A percentile compares a stretch with the other conserved stretches of the same genome.
These are phyloP conservation scores for Eretmocerus hayati DNA, from an alignment of 2,888 invertebrate genomes.

Conservation along the genomic window DNA sequence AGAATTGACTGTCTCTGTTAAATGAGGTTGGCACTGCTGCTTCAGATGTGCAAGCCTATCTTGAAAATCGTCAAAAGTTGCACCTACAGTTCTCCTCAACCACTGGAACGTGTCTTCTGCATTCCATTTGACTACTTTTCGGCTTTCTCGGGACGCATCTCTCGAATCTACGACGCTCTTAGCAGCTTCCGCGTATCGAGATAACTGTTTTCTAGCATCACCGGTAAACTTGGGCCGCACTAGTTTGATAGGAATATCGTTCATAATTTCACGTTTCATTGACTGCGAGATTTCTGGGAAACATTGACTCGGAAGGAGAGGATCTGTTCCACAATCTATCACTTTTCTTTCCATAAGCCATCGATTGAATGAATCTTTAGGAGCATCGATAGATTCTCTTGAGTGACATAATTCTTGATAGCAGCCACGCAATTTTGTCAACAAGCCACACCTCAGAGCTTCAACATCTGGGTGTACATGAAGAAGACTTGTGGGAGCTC, in stretches of 20 bases:
- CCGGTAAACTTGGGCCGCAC: conserved; percentile 93
- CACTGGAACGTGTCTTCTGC: conserved; percentile 96
- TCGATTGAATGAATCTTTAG: conserved; percentile 90
- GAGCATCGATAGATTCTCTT: conserved; percentile 88
- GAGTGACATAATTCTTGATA: conserved; percentile 93
- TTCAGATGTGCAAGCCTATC: conserved; percentile 80
- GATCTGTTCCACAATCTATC: conserved; percentile 72
- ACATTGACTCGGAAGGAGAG: conserved; percentile 85
- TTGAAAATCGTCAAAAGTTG: conserved; percentile 90
- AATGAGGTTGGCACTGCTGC: conserved; percentile 91
- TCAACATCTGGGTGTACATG: conserved; percentile 95
- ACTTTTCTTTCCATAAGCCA: conserved; percentile 96
- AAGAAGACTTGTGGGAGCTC: conserved; percentile 74
- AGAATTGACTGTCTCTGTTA: conserved; percentile 87
- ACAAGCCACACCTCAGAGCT: conserved; percentile 72
- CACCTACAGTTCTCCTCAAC: conserved; percentile 86
- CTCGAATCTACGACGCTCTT: conserved; percentile 94
- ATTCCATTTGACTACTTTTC: conserved; percentile 98
- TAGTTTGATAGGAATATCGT: conserved; percentile 93
- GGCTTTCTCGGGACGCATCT: conserved; percentile 85
- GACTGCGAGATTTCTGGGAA: conserved; percentile 86
- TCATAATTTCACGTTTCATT: conserved; percentile 97
- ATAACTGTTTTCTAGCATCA: conserved; percentile 90
- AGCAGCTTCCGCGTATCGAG: conserved; percentile 91
- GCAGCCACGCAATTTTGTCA: conserved; percentile 78